Base-by-base conservation (phyloP, 2,797 vertebrate species). In the Salarias fasciatus region DNA sequence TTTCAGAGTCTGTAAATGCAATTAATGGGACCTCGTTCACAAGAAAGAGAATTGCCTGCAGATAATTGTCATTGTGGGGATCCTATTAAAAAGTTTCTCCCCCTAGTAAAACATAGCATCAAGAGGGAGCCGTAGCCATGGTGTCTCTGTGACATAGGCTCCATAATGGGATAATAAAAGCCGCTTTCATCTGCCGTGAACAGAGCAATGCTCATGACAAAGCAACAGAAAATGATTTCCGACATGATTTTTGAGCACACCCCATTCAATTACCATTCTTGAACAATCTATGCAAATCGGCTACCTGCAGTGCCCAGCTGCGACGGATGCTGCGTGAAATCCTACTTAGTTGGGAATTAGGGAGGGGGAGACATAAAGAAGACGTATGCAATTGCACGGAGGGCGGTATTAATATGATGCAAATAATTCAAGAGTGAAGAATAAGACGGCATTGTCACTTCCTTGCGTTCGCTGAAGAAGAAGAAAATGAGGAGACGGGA, bases 1-100 rank as follows among this genome's bases (percentile, higher is more conserved):
- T 93, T 91, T 91, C 82, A 89, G 88, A 91, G 81, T 72, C 84
- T 76, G 88, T 92, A 92, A 93, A 92, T 88, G 88, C 86, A 91
- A 93, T 92, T 92, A 93, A 87, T 90, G 83, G 81, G 67, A 87
- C 80, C 86, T 91, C 79, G 77, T 91, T 92, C 71, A 83, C 82
- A 91, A 88, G 74, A 82, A 91, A 91, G 83, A 79, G 79, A 92
- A 93, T 82, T 84, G 80, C 87, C 72, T 69, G 79, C 58, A 86
- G 65, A 80, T 92, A 90, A 92, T 85, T 61, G 85, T 87, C 63
- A 88, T 86, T 92, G 87, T 89, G 52, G 57, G 66, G 46, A 77
- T 87, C 79, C 88, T 78, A 89, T 91, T 89, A 88, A 85, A 88
- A 89, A 64, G 55, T 78, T 69, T 81, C 86, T 77, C 69, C 83